Base-by-base conservation (phyloP, 2,888 invertebrate species). In the Subacronicta megacephala region DNA sequence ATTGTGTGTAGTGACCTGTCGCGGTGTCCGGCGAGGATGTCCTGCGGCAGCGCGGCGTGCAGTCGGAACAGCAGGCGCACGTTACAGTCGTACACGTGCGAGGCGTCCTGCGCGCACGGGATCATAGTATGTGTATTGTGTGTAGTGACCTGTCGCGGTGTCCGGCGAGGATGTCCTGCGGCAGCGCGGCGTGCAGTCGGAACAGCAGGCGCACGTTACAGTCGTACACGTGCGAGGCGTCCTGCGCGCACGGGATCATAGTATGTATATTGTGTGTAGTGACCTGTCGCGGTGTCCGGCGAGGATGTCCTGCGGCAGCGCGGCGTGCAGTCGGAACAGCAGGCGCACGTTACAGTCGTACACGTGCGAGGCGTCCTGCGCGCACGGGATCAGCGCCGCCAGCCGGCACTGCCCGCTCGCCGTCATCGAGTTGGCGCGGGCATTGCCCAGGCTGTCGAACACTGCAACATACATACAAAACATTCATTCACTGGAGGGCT, bases 331-430 rank as follows among this genome's bases (percentile, higher is more conserved):
- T 75, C 98, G 97, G 94, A 99, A 99, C 87, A 99, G 95, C 72
- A 99, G 96, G 81, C 99, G 98, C 60, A 99, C 99, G 80, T 98
- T 97, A 86, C 98, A 98, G 95, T 99, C 99, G 90, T 99, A 99
- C 26, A 99, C 95, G 83, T 98, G 97, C 75, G 98, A 98, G 0
- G 99, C 98, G 90, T 99, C 99, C 91, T 99, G 92, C 72, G 99
- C 98, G 83, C 98, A 98, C 15, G 98, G 97, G 68, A 99, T 99
- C 50, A 99, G 94, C 0, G 99, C 99, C 7, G 99, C 98, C 51
- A 99, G 95, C 36, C 99, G 96, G 87, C 99, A 99, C 90, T 99
- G 99, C 0, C 99, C 99, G 62, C 98, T 97, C 62, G 97, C 97
- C 0, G 99, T 99, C 98, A 99, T 99, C 4, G 99, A 99, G 89